Base-by-base conservation (phyloP, 2,888 invertebrate genomes). In the Chloromyia formosa region DNA sequence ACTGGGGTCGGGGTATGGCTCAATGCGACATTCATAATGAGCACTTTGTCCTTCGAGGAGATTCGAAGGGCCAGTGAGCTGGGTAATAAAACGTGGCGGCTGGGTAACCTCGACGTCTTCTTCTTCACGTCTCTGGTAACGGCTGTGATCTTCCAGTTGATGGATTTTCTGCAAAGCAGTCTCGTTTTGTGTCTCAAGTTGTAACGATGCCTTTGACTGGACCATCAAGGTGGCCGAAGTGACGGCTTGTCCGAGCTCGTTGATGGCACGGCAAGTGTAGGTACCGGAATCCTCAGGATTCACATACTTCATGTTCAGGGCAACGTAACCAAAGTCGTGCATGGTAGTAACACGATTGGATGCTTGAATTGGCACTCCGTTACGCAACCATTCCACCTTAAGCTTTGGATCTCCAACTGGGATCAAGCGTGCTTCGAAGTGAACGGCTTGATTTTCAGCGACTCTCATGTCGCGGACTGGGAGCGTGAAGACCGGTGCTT, bases 321-420 rank as follows among this genome's bases (percentile, higher is more conserved):
- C 96, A 27, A 98, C 98, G 84, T 97, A 98, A 66, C 98, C 98
- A 84, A 98, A 98, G 84, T 99, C 98, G 83, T 98, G 96, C 93
- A 97, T 95, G 10, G 97, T 96, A 58, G 94, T 94, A 40, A 94
- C 88, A 76, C 95, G 93, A 83, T 95, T 95, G n/a, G 95, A 92
- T 92, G 95, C 95, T 89, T 94, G 91, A 80, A 97, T 93, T 35
- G 95, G 92, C 75, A 95, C 93, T 73, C 96, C 96, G 84, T 97
- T 96, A 76, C 94, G 91, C 76, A 94, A 87, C 97, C 97, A 97
- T 86, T 96, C 95, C 3, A 97, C 95, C 82, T 91, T 93, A n/a
- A 97, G 88, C 78, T 93, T 92, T 0, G 96, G 90, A 86, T 97
- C 97, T 73, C 96, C 97, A 1, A 97, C 96, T 10, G 97, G 97